Conservation (phyloP, 1,140 invertebrate genomes). For the Apocrypta bakeri region DNA sequence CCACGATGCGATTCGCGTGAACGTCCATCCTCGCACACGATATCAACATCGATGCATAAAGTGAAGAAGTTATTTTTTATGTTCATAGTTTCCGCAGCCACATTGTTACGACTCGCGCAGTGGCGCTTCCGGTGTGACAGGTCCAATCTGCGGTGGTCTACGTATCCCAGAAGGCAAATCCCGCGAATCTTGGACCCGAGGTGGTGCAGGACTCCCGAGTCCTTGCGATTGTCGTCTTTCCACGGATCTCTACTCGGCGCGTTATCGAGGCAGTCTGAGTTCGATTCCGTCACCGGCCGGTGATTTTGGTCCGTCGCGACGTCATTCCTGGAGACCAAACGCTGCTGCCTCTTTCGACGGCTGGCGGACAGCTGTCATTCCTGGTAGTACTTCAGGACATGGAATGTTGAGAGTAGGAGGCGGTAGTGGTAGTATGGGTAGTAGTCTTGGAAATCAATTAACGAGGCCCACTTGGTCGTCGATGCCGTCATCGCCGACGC, state of each 20-base stretch:
- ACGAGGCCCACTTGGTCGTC: conserved; percentile 73
- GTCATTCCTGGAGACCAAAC: conserved; percentile 70
- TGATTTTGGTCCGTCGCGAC: conserved; percentile 65
- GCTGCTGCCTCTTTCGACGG: conserved; percentile 69
- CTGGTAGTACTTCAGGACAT: neutral
- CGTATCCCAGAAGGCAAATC: conserved; percentile 68
- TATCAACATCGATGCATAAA: no score
- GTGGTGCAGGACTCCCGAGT: conserved; percentile 65
- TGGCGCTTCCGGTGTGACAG: neutral
- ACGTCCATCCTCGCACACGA: no score
- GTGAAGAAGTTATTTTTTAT: no score
- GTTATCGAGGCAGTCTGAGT: conserved; percentile 70
- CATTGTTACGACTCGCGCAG: conserved; percentile 25
- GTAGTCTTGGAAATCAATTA: conserved; percentile 3
- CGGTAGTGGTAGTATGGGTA: neutral
- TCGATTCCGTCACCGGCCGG: conserved; percentile 69
- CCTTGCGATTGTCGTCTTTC: conserved; percentile 71
- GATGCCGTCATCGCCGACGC: conserved; percentile 75
- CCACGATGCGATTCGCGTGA: no score
- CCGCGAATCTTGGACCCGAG: conserved; percentile 65
- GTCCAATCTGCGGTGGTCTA: conserved; percentile 52
- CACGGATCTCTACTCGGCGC: conserved; percentile 63
- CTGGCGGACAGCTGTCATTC: conserved; percentile 60
- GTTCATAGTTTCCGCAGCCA: conserved; percentile 21
- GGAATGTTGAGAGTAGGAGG: neutral